These are phyloP conservation scores for Antheraea mylitta DNA, from an alignment of 1,140 invertebrate genomes.

Conservation along the genomic window DNA sequence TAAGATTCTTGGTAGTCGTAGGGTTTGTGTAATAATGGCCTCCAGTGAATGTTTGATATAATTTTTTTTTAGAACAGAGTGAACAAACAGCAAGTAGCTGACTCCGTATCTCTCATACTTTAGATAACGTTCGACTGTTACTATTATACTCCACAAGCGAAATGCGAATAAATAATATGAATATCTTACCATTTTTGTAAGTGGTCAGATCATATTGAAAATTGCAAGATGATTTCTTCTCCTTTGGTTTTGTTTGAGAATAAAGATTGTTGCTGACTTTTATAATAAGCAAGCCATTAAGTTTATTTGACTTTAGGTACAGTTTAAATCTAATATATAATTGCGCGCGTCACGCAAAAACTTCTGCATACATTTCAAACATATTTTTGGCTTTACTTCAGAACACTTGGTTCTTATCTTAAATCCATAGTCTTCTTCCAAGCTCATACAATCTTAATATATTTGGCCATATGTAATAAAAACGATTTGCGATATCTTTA, in stretches of 20 bases:
- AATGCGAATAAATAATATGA: slow-evolving; percentile 56
- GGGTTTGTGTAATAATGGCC: slow-evolving; percentile 9
- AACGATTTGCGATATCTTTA: too few relatives aligned
- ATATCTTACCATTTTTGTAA: slow-evolving; percentile 45
- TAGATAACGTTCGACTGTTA: slow-evolving; percentile 68
- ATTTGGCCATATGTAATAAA: too few relatives aligned
- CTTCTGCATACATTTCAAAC: too few relatives aligned
- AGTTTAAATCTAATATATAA: too few relatives aligned
- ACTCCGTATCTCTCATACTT: slow-evolving; percentile 60
- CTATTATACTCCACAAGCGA: slow-evolving; percentile 34
- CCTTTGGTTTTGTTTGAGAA: background rate
- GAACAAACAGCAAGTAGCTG: slow-evolving; percentile 48
- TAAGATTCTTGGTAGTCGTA: background rate
- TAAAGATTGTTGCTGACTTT: too few relatives aligned
- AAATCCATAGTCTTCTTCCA: too few relatives aligned
- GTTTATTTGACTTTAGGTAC: too few relatives aligned
- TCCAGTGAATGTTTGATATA: slow-evolving; percentile 62
- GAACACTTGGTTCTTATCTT: too few relatives aligned
- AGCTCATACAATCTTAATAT: too few relatives aligned
- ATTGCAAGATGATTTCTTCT: background rate
- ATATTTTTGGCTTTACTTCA: too few relatives aligned
- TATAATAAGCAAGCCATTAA: too few relatives aligned
- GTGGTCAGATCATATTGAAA: slow-evolving; percentile 21
- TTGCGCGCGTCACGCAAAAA: too few relatives aligned
- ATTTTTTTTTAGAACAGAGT: slow-evolving; percentile 63